Conservation (phyloP, 2,888 invertebrate genomes). For the Erebia epiphron region DNA sequence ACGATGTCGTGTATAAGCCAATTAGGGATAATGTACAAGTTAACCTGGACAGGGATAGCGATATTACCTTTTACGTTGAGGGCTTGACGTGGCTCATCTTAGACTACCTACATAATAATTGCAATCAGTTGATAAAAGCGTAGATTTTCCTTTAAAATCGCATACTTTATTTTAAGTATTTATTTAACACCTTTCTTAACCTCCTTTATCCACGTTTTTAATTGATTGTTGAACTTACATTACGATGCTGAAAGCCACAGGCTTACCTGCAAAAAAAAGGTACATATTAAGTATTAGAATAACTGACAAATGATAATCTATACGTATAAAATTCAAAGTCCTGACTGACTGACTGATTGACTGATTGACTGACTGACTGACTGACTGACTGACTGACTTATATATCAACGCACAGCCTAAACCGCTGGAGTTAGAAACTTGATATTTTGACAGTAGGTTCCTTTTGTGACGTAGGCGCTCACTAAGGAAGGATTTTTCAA, state of each 20-base stretch:
- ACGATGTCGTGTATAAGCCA: constrained; percentile 13
- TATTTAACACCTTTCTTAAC: no score
- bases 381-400: no score
- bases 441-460: no score
- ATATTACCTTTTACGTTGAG: background rate
- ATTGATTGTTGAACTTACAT: background rate
- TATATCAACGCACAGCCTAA: no score
- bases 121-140: background rate
- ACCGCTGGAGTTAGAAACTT: no score
- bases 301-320: no score
- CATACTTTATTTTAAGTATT: background rate
- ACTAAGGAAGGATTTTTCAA: no score
- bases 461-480: no score
- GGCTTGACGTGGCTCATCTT: background rate
- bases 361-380: no score
- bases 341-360: no score
- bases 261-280: constrained; percentile 13
- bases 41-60: background rate
- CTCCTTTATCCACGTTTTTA: background rate
- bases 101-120: background rate
- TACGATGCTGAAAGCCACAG: background rate
- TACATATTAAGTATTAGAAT: background rate
- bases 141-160: background rate
- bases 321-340: no score
- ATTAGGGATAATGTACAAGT: constrained; percentile 13